Base-by-base conservation (phyloP, 2,888 invertebrate species). In the Periphyllus acericola region DNA sequence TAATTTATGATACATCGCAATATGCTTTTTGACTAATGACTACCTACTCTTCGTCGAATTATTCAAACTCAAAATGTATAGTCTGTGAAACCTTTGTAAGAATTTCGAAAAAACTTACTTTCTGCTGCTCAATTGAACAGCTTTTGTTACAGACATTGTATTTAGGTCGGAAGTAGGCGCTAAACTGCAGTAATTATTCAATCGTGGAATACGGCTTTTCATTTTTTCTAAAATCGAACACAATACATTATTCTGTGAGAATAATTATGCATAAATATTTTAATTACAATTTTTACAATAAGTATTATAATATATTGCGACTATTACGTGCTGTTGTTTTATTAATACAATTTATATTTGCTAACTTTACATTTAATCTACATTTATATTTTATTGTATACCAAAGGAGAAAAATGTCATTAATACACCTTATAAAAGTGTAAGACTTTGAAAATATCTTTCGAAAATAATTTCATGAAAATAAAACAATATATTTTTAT, bases 51-150 rank as follows among this genome's bases (percentile, higher is more conserved):
- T 6, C 74, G 55, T 55, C 1, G 19, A 29, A 29, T 29, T 68
- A 68, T 29, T 71, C 66, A 66, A 66, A n/a, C 66, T 29, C n/a
- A 8, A 66, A 66, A 66, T n/a, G 11, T 66, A 66, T n/a, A 5
- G 5, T 29, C n/a, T 40, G 40, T 55, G 19, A 55, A 1, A 55
- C 11, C 8, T 32, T 66, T 60, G 0, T 66, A 34, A 36, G 36
- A 60, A 6, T 76, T 46, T 87, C 83, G 74, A 36, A 14, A 34
- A 21, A 84, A 91, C 92, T 91, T 91, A 96, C 96, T 96, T 94
- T 91, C 97, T 93, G 91, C 97, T 95, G 91, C 96, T 97, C 46
- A 95, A 94, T 91, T 97, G 97, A 88, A 97, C 96, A 89, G 95
- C 95, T 91, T 96, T 96, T 0, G 96, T 97, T 2, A 97, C 95